These are phyloP conservation scores for Oncorhynchus kisutch DNA, from an alignment of 2,113 vertebrate genomes.

Conservation along the genomic window DNA sequence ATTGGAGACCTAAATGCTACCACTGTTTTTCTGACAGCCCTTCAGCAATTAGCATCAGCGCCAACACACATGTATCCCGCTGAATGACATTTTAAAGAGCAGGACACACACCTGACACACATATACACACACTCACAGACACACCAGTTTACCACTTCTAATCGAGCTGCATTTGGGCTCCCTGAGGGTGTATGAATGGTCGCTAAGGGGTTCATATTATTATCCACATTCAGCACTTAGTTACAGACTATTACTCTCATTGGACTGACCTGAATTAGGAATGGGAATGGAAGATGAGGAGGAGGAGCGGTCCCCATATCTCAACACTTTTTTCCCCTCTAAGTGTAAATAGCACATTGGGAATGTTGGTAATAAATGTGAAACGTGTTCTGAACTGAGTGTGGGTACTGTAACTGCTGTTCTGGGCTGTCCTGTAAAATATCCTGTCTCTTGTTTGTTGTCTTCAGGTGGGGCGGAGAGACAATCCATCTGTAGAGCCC, in stretches of 20 bases:
- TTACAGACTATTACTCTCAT: constrained; percentile 65
- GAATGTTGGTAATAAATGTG: constrained; percentile 18
- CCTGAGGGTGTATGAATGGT: constrained; percentile 67
- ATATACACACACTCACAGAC: constrained; percentile 46
- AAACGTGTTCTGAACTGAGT: too few relatives aligned
- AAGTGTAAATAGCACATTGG: constrained; percentile 61
- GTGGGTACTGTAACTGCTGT: background rate
- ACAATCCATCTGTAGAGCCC: constrained; percentile 93
- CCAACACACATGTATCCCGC: constrained; percentile 44
- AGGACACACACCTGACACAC: background rate
- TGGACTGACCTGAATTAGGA: constrained; percentile 70
- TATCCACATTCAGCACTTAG: constrained; percentile 73
- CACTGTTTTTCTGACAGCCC: constrained; percentile 65
- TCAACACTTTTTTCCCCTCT: constrained; percentile 56
- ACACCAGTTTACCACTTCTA: constrained; percentile 68
- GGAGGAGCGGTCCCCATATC: constrained; percentile 46
- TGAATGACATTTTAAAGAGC: constrained; percentile 65
- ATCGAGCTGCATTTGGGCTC: constrained; percentile 62
- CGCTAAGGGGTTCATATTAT: constrained; percentile 68
- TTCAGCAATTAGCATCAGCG: constrained; percentile 73
- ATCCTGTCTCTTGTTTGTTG: constrained; percentile 56
- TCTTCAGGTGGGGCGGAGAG: constrained; percentile 86
- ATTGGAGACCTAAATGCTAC: constrained; percentile 69
- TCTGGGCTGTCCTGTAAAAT: constrained; percentile 15
- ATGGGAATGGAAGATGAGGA: constrained; percentile 16